These are phyloP conservation scores for Apocrypta bakeri DNA, from an alignment of 1,140 invertebrate species.

Conservation along the genomic window DNA sequence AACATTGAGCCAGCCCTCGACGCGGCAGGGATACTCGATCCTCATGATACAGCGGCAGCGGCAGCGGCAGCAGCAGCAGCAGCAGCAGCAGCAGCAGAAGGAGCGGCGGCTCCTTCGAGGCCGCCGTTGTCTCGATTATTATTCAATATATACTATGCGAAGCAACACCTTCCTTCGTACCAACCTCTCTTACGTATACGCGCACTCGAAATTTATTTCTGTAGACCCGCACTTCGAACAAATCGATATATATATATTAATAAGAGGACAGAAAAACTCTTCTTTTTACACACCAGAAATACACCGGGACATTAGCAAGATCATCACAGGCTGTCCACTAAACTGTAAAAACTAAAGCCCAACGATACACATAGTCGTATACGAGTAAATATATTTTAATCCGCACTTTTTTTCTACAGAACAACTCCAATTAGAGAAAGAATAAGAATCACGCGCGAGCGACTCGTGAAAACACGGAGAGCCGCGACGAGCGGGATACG, in stretches of 20 bases:
- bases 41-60: slow-evolving; percentile 64
- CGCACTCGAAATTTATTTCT: background rate
- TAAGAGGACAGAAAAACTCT: background rate
- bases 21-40: slow-evolving; percentile 77
- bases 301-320: background rate
- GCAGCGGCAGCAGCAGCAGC: too few relatives aligned
- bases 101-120: slow-evolving; percentile 3
- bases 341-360: background rate
- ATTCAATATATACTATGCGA: too few relatives aligned
- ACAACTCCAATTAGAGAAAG: slow-evolving; percentile 48
- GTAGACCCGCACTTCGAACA: background rate
- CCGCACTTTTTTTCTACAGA: too few relatives aligned
- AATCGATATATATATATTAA: too few relatives aligned
- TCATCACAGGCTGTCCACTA: background rate
- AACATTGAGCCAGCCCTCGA: slow-evolving; percentile 79
- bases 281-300: background rate
- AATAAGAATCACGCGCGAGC: slow-evolving; percentile 13
- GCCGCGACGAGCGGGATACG: slow-evolving; percentile 34
- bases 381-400: too few relatives aligned
- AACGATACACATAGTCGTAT: background rate
- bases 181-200: slow-evolving; percentile 32
- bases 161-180: background rate
- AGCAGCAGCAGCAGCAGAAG: too few relatives aligned
- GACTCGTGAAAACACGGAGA: slow-evolving; percentile 27
- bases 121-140: background rate